Evolutionary conservation across 2,797 vertebrate genomes (phyloP).

Genomic region (Mormyrops boulengeri): DNA sequence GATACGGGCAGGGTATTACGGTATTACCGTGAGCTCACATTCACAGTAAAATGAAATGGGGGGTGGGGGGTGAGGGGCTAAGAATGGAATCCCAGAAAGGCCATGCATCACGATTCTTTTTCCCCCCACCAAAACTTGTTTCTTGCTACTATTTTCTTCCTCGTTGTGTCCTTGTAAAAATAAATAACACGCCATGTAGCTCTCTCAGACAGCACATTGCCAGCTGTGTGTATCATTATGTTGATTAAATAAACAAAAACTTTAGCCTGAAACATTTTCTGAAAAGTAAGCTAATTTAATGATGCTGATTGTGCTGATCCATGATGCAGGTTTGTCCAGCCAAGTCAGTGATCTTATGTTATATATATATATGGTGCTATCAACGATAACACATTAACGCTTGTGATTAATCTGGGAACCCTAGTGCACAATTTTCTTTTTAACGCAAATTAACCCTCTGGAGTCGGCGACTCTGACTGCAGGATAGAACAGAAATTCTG

Average conservation of each 20-base stretch:
- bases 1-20: neutral
- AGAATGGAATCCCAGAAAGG: neutral
- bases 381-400: too few relatives aligned
- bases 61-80: neutral
- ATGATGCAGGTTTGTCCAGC: neutral
- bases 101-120: neutral
- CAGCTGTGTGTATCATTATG: neutral
- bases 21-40: neutral
- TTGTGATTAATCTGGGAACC: too few relatives aligned
- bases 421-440: too few relatives aligned
- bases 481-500: too few relatives aligned
- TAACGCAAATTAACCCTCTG: too few relatives aligned
- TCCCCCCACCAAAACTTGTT: neutral
- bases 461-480: too few relatives aligned
- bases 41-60: neutral
- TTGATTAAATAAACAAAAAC: neutral
- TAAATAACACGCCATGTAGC: neutral
- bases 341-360: neutral
- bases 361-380: too few relatives aligned
- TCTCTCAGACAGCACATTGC: neutral
- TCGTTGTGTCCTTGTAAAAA: neutral
- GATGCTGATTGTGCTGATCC: neutral
- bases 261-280: neutral
- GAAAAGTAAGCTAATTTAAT: neutral
- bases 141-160: neutral